A percentile compares a stretch with the other conserved stretches of the same genome.
Evolutionary conservation across 1,140 invertebrate species (phyloP).

Genomic region (Pogonomyrmex californicus): DNA sequence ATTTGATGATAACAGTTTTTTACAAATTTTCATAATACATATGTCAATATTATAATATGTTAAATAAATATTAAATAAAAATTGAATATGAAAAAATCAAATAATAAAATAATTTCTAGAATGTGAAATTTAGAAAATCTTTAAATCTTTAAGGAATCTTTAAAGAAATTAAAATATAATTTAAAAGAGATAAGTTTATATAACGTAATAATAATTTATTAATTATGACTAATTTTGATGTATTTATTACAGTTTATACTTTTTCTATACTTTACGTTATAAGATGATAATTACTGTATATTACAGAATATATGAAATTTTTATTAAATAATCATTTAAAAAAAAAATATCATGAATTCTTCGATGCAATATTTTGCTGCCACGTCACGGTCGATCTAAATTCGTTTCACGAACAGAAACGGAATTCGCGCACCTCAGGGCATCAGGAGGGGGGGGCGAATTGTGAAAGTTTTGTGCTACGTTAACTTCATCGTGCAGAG

Average conservation of each 20-base stretch:
- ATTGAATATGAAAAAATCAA: background rate
- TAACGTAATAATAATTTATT: background rate
- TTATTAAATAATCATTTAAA: background rate
- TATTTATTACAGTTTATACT: background rate
- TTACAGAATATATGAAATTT: background rate
- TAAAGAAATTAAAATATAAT: background rate
- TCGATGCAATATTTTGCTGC: background rate
- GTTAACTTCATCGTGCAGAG: constrained; percentile 65
- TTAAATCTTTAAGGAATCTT: background rate
- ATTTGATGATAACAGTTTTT: background rate
- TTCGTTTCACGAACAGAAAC: constrained; percentile 36
- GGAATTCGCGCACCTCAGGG: constrained; percentile 63
- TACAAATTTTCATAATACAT: constrained; percentile 9
- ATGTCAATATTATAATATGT: background rate
- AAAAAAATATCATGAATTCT: background rate
- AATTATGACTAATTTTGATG: background rate
- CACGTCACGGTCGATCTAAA: constrained; percentile 18
- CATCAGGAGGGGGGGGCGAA: constrained; percentile 46
- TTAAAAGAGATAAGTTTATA: background rate
- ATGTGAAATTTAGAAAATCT: background rate
- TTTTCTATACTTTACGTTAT: background rate
- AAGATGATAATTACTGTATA: background rate
- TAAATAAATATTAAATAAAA: no score
- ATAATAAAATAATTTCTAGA: background rate
- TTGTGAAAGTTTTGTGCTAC: constrained; percentile 72